phyloP scores from a whole-genome alignment of 2,113 vertebrate species.

The Paramormyrops kingsleyae region DNA sequence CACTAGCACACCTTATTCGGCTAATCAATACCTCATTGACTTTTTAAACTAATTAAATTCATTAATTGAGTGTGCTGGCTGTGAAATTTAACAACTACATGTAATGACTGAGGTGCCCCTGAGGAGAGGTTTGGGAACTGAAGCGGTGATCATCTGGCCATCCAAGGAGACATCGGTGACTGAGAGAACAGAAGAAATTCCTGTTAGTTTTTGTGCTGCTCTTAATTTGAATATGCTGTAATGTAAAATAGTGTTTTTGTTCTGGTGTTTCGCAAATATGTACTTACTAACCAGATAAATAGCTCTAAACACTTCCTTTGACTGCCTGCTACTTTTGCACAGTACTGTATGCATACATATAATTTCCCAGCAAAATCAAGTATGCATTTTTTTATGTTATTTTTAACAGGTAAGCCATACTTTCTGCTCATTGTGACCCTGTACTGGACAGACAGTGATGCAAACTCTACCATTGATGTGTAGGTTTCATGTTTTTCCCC shows the following conservation, averaged over 20 bases:
- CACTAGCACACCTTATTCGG: neutral
- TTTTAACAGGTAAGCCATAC: neutral
- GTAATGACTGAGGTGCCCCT: neutral
- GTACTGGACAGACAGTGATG: neutral
- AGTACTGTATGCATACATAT: neutral
- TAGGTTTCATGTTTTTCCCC: neutral
- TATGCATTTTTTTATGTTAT: neutral
- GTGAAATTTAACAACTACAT: neutral
- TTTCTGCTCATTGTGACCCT: neutral
- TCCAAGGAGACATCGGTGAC: neutral
- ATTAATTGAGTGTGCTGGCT: neutral
- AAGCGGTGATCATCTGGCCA: neutral
- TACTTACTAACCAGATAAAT: neutral
- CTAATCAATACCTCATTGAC: neutral
- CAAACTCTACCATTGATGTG: neutral
- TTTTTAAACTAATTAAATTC: neutral
- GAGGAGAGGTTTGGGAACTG: neutral
- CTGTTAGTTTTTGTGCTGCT: neutral
- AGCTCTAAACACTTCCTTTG: neutral
- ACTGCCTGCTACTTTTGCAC: neutral
- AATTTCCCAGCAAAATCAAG: neutral
- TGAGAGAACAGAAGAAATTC: neutral
- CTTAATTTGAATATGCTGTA: neutral
- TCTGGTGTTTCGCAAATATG: neutral
- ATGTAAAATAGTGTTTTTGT: neutral